Conservation (phyloP, 2,797 vertebrate species). For the Sciurus vulgaris region DNA sequence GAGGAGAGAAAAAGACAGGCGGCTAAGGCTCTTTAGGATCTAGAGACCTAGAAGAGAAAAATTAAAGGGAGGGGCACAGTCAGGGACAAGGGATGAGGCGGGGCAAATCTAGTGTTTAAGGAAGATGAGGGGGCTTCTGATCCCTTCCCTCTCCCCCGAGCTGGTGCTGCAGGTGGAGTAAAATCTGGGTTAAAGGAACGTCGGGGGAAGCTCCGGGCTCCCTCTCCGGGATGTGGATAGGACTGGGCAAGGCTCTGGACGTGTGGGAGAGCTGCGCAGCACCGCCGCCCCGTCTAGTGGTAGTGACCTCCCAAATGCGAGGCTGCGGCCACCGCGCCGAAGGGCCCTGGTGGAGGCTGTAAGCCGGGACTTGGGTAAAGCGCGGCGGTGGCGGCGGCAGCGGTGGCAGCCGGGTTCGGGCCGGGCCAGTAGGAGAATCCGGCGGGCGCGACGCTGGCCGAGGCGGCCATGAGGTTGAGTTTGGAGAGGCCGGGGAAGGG, state of each 20-base stretch:
- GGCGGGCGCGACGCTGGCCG: conserved; percentile 91
- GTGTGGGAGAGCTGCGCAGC: neutral
- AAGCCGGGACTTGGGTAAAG: conserved; percentile 95
- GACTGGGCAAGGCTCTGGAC: neutral
- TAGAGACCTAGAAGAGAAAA: neutral
- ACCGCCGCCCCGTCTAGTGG: conserved; percentile 89
- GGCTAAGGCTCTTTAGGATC: neutral
- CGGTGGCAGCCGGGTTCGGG: conserved; percentile 90
- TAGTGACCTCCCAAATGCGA: conserved; percentile 95
- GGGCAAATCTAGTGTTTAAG: neutral
- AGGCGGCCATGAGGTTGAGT: conserved; percentile 95
- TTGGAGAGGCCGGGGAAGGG: conserved; percentile 98
- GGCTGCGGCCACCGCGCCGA: conserved; percentile 92
- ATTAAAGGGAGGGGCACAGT: neutral
- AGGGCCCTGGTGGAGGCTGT: conserved; percentile 90
- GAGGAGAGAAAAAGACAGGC: neutral
- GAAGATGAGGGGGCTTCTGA: neutral
- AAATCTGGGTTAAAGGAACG: neutral
- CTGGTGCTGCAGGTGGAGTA: neutral
- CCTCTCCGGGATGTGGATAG: neutral
- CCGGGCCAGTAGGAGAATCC: conserved; percentile 98
- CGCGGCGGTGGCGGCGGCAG: conserved; percentile 91
- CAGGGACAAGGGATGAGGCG: neutral
- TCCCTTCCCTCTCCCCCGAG: neutral
- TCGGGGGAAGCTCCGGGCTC: neutral